These are phyloP conservation scores for Eupeodes luniger DNA, from an alignment of 2,888 invertebrate genomes.

Conservation along the genomic window DNA sequence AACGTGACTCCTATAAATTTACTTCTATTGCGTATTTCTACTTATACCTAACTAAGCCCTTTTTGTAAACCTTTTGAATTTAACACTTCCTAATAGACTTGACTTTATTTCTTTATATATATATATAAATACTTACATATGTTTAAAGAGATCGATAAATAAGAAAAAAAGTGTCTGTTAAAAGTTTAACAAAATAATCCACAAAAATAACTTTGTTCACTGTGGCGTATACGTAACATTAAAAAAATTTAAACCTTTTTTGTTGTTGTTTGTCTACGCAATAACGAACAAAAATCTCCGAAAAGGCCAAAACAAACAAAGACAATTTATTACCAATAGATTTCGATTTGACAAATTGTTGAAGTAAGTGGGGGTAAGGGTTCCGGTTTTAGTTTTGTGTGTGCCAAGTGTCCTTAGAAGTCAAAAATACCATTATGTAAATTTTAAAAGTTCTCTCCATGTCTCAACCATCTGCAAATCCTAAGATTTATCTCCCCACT, in stretches of 20 bases:
- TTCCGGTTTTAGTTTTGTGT: too few species aligned
- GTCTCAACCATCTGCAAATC: background rate
- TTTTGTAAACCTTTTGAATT: background rate
- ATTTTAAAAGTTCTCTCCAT: background rate
- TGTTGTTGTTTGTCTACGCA: background rate
- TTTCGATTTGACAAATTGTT: constrained; percentile 15
- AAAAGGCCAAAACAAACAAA: background rate
- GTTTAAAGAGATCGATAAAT: too few species aligned
- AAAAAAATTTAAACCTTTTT: background rate
- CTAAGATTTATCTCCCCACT: background rate
- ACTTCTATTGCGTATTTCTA: too few species aligned
- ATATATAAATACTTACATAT: background rate
- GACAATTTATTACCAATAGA: constrained; percentile 9
- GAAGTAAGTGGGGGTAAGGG: too few species aligned
- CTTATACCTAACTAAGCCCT: too few species aligned
- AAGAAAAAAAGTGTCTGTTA: background rate
- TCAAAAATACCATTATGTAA: constrained; percentile 1
- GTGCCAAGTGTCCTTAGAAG: background rate
- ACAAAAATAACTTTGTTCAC: background rate
- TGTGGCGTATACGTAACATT: constrained; percentile 26
- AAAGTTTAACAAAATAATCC: background rate
- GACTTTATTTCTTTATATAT: background rate
- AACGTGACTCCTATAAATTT: too few species aligned
- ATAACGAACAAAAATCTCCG: background rate
- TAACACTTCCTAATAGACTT: background rate